phyloP scores from a whole-genome alignment of 2,113 vertebrate species.

The Scolopax mira region DNA sequence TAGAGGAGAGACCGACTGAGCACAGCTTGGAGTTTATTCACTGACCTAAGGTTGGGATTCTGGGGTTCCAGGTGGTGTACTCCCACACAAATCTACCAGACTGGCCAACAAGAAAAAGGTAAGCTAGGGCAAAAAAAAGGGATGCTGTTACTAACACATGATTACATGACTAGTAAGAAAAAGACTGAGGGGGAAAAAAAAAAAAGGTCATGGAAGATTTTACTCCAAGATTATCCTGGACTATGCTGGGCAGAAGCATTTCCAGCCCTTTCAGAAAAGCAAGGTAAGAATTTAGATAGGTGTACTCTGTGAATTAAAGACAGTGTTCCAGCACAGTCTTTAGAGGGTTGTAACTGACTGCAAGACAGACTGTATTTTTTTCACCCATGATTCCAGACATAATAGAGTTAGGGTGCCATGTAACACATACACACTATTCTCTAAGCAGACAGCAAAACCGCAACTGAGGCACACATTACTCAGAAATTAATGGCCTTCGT shows the following conservation, averaged over 20 bases:
- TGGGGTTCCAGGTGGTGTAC: neutral
- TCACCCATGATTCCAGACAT: neutral
- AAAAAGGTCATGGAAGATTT: neutral
- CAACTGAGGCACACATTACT: neutral
- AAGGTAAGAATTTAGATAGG: neutral
- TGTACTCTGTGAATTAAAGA: neutral
- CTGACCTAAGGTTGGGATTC: neutral
- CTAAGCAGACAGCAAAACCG: neutral
- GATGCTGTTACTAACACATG: neutral
- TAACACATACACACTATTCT: neutral
- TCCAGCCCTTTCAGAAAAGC: neutral
- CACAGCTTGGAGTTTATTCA: neutral
- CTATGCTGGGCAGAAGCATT: neutral
- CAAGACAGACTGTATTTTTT: neutral
- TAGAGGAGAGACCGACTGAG: neutral
- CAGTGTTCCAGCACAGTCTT: neutral
- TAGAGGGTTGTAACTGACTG: neutral
- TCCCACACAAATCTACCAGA: neutral
- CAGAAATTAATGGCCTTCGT: neutral
- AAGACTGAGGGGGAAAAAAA: neutral
- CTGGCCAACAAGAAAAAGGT: neutral
- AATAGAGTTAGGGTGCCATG: neutral
- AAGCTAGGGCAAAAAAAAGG: neutral
- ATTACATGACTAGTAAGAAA: neutral
- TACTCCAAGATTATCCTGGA: neutral